A percentile compares a stretch with the other conserved stretches of the same genome.
Evolutionary conservation across 2,888 invertebrate genomes (phyloP).

Genomic region (Spilosoma lubricipeda): DNA sequence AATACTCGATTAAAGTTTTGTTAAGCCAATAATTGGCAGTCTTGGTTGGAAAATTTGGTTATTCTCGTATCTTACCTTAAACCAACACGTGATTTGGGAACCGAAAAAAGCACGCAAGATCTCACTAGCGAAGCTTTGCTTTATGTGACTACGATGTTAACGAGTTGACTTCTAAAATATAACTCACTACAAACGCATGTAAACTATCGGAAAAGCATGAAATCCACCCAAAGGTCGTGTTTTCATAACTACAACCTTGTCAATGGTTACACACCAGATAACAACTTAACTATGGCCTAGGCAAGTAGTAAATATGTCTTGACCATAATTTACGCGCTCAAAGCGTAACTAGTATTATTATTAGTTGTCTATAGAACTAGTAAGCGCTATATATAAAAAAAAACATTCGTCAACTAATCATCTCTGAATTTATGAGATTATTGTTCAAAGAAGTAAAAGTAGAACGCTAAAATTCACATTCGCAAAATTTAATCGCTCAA

Average conservation of each 20-base stretch:
- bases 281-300: constrained; percentile 10
- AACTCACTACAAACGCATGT: constrained; percentile 15
- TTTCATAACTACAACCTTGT: constrained; percentile 37
- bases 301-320: neutral
- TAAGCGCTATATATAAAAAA: neutral
- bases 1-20: neutral
- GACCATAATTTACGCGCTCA: neutral
- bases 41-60: neutral
- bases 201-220: constrained; percentile 34
- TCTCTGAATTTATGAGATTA: constrained; percentile 1
- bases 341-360: neutral
- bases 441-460: constrained; percentile 13
- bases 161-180: neutral
- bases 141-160: neutral
- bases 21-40: neutral
- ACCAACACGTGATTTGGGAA: neutral
- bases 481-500: constrained; percentile 47
- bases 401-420: neutral
- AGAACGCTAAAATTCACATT: constrained; percentile 18
- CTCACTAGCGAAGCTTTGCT: neutral
- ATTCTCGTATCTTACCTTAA: neutral
- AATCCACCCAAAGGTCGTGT: constrained; percentile 35
- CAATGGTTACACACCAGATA: constrained; percentile 30
- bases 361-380: too few relatives aligned
- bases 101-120: neutral